Conservation (phyloP, 2,797 vertebrate species). For the Semotilus atromaculatus region DNA sequence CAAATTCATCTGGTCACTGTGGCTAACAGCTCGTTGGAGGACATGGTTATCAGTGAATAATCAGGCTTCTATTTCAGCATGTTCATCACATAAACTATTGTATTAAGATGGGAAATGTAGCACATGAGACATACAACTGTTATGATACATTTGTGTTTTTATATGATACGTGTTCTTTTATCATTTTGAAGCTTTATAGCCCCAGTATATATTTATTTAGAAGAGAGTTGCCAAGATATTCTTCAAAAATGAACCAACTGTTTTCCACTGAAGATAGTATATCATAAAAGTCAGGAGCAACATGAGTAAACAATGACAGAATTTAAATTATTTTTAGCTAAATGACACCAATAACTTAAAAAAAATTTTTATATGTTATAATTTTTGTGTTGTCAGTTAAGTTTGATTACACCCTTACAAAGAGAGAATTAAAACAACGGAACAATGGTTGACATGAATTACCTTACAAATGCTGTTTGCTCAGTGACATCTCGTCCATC, state of each 20-base stretch:
- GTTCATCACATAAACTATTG: neutral
- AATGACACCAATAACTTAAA: neutral
- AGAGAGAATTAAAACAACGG: neutral
- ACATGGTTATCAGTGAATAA: too few species aligned
- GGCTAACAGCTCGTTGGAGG: too few species aligned
- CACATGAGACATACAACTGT: neutral
- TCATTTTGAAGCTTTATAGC: neutral
- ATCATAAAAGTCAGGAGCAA: neutral
- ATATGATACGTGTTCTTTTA: too few species aligned
- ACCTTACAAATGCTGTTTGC: neutral
- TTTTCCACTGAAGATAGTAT: neutral
- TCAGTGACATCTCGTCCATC: neutral
- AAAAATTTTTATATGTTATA: neutral
- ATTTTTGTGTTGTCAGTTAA: neutral
- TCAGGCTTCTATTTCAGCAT: too few species aligned
- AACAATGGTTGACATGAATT: neutral
- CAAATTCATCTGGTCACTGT: too few species aligned
- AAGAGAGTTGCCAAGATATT: neutral
- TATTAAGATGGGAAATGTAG: neutral
- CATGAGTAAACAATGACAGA: neutral
- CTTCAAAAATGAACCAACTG: neutral
- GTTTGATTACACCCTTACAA: neutral
- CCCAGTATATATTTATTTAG: neutral
- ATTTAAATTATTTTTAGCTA: neutral
- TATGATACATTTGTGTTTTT: neutral